Evolutionary conservation across 2,797 vertebrate genomes (phyloP).

Genomic region (Echiichthys vipera): DNA sequence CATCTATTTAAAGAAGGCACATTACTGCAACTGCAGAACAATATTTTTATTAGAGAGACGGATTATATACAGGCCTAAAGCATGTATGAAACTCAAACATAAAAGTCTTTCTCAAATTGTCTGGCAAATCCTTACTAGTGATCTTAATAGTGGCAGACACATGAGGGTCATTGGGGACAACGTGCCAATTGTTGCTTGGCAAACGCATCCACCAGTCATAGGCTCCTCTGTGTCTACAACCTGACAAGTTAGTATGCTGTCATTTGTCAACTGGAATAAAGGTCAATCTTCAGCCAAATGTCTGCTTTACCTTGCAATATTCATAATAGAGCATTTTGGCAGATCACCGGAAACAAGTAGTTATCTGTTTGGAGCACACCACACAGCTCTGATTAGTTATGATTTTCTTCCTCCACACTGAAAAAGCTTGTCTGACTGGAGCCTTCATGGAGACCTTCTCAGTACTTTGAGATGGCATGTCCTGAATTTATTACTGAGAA

Average conservation of each 20-base stretch:
- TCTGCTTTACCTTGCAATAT: not conserved
- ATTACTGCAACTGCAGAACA: not conserved
- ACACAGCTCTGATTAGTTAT: constrained; percentile 51
- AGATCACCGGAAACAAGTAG: constrained; percentile 48
- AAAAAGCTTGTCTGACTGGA: constrained; percentile 69
- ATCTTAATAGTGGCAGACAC: constrained; percentile 26
- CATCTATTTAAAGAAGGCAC: not conserved
- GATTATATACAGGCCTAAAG: not conserved
- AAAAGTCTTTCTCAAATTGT: constrained; percentile 13
- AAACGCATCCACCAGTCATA: constrained; percentile 15
- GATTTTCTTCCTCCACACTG: constrained; percentile 53
- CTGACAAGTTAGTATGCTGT: not conserved
- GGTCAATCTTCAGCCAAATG: not conserved
- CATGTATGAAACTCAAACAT: not conserved
- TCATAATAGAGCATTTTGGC: not conserved
- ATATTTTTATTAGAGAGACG: constrained; percentile 8
- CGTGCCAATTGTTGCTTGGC: constrained; percentile 4
- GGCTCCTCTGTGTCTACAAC: too few relatives aligned
- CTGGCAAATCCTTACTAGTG: constrained; percentile 8
- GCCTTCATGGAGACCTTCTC: constrained; percentile 72
- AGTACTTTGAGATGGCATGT: constrained; percentile 77
- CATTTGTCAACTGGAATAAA: constrained; percentile 1
- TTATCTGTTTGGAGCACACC: constrained; percentile 33
- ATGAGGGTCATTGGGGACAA: constrained; percentile 33
- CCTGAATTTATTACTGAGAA: constrained; percentile 82